Conservation (phyloP, 2,797 vertebrate species). For the Chelonia mydas region DNA sequence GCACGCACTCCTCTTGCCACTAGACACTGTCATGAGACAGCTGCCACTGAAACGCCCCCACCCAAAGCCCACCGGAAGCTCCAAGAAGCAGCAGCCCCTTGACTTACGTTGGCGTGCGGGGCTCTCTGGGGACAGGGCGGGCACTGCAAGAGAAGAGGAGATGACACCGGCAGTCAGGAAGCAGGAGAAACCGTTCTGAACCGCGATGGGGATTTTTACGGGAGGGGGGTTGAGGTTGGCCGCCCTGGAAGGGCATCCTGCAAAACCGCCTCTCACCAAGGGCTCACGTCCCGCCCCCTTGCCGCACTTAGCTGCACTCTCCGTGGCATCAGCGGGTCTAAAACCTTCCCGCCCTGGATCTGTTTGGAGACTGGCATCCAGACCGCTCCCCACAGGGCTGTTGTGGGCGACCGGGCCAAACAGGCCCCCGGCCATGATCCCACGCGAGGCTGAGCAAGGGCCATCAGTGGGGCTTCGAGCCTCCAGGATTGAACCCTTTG, state of each 20-base stretch:
- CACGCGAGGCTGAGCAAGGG: neutral
- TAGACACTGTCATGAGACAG: neutral
- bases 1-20: neutral
- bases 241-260: accelerated
- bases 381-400: neutral
- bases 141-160: slow-evolving; percentile 46
- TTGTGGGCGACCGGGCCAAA: neutral
- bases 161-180: neutral
- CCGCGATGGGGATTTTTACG: neutral
- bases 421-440: neutral
- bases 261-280: accelerated
- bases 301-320: neutral
- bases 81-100: neutral
- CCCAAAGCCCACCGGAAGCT: neutral
- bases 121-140: slow-evolving; percentile 36
- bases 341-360: neutral
- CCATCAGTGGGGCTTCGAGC: neutral
- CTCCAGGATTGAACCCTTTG: too few species aligned
- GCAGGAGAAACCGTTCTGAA: neutral
- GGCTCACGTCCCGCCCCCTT: accelerated
- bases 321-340: neutral
- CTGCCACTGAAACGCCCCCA: neutral
- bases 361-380: neutral
- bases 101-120: slow-evolving; percentile 35
- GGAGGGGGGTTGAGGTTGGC: neutral